Base-by-base conservation (phyloP, 2,113 vertebrate species). In the Brachypodius melanocephalos region DNA sequence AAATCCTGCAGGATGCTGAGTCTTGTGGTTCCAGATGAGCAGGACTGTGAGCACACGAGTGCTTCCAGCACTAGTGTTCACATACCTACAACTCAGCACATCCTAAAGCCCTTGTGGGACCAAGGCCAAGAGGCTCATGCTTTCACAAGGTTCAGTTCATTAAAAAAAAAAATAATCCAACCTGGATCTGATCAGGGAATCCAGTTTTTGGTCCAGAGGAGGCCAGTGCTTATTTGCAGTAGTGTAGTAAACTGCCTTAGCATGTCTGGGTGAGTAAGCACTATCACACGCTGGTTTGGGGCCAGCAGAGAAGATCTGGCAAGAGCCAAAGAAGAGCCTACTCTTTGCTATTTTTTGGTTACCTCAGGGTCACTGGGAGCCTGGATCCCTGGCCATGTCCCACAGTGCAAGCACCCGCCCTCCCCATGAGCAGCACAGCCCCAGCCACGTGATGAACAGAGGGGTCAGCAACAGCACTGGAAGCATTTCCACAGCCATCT, bases 201-300 rank as follows among this genome's bases (percentile, higher is more conserved):
- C 38, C 55, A 51, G 15, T 25, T 87, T 91, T 89, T 89, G 66
- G 73, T 88, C 91, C 71, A 82, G 74, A 75, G 71, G 66, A 95
- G 96, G 77, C 86, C 93, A 96, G 91, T 96, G 32, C 84, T 84
- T 73, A 42, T 57, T 94, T 84, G 79, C 86, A 87, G 84, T 78
- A 87, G 65, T 63, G 81, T 11, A 82, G 62, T 54, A 63, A 82
- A 57, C 25, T 79, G 45, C 77, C 85, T 94, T 85, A 78, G 80
- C 85, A 55, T 32, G 72, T 95, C 83, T 79, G 74, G 85, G 73
- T 59, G 57, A 94, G 58, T 28, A 51, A 92, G 69, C 77, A 79
- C 40, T 40, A 34, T 63, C 51, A 49, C 72, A 58, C 1, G 0
- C 54, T 76, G 62, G 4, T 80, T 43, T 76, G 58, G 43, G 88